Base-by-base conservation (phyloP, 2,888 invertebrate genomes). In the Callyntrura guangdongensis region DNA sequence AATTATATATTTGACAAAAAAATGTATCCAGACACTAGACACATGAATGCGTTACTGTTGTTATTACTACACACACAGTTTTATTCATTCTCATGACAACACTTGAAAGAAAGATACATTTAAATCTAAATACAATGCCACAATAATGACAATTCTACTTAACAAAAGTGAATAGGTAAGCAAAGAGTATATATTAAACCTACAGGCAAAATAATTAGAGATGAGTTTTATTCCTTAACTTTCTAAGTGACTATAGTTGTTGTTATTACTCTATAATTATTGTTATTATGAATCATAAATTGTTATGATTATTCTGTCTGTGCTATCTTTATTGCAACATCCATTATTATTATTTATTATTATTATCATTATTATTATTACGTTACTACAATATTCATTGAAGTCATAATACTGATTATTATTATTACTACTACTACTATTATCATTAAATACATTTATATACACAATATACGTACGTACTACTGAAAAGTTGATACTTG, bases 181-280 rank as follows among this genome's bases (percentile, higher is more conserved):
- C 56, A 74, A 69, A 53, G 9, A 84, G 49, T 53, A 69, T 14
- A 83, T 69, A 49, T 69, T 53, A 61, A 86, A 59, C 45, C 64
- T 86, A 79, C 77, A 67, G 86, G 86, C 47, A 79, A 86, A 27
- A 45, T 49, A 64, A 74, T 79, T 64, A 64, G n/a, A 79, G 53
- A 69, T 36, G 22, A 59, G 74, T 61, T 77, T 86, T 79, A 86
- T 67, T 86, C 47, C 47, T 85, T 45, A 9, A 77, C 27, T 85
- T 36, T 56, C 25, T 67, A 45, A 49, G 1, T 69, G 69, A 69
- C 72, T 74, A 47, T n/a, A n/a, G n/a, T n/a, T n/a, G 45, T 17
- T 82, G 59, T 61, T 82, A 61, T 79, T 81, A 9, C 14, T 45
- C n/a, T 9, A 69, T 45, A 17, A 45, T 17, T 45, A 45, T 69